Evolutionary conservation across 2,797 vertebrate genomes (phyloP), one percentile per base, ranked within the genome.

Genomic region (Spinus pinus): DNA sequence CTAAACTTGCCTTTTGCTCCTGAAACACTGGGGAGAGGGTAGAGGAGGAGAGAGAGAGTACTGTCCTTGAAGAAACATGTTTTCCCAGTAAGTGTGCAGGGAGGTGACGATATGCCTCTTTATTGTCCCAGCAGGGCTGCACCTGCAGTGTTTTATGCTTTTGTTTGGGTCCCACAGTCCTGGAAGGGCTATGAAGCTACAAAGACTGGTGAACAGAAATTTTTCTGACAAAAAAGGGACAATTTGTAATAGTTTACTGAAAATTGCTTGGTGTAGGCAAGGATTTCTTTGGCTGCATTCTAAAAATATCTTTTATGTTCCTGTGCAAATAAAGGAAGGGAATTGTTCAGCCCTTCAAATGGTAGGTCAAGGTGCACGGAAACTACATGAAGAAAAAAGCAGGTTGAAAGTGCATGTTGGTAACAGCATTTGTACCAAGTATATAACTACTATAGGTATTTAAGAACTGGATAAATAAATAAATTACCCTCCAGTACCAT

Each of bases 361-460:
- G 73, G 46, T 83, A 79, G 96, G 95, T 93, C 91, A 96, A 95
- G 73, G 89, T 94, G 82, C 94, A 96, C 9, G 1, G 89, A 90
- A 97, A 67, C 70, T 75, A 33, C 2, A 1, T 31, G 24, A 92
- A 71, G 24, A 23, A 81, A 91, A 95, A 91, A 74, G 6, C 54
- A 89, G 49, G 57, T 86, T 96, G 87, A 83, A 94, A 88, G 80
- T 91, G 70, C 79, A 44, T 88, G 75, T 69, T 88, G 17, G 57
- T 81, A 93, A 57, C 72, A 90, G 54, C 18, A 47, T 87, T 74
- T 67, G 30, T 11, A 30, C 42, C 42, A 84, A 60, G 47, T 37
- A 24, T 74, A 21, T 56, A 51, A 56, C 44, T 41, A 60, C 22
- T 75, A 35, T 27, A 70, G 54, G 7, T 79, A 86, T 35, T 54